Evolutionary conservation across 2,797 vertebrate species (phyloP).

Genomic region (Sebastes minor): DNA sequence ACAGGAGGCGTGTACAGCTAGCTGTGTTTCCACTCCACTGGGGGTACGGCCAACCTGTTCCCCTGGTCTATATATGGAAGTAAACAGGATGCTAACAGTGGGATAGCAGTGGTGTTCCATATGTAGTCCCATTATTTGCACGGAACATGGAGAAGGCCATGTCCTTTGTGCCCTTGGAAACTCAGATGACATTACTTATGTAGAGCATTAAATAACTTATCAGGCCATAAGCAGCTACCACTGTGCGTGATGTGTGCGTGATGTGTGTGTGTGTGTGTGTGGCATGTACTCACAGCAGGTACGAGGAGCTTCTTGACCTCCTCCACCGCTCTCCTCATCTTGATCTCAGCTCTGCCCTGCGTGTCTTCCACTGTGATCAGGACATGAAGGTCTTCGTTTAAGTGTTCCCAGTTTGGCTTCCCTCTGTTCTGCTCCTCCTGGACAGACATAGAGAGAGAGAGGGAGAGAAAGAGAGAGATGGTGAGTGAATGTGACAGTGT

Average conservation of each 20-base stretch:
- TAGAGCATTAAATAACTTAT: background rate
- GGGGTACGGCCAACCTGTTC: constrained; percentile 67
- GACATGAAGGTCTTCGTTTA: constrained; percentile 88
- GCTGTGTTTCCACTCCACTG: constrained; percentile 57
- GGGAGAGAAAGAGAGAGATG: constrained; percentile 27
- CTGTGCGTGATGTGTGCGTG: background rate
- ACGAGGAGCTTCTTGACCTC: constrained; percentile 89
- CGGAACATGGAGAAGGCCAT: background rate
- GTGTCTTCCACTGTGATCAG: constrained; percentile 88
- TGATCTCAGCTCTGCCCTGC: constrained; percentile 85
- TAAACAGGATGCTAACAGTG: constrained; percentile 70
- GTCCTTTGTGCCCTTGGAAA: background rate
- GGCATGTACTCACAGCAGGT: constrained; percentile 83
- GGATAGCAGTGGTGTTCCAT: constrained; percentile 49
- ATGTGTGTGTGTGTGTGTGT: background rate
- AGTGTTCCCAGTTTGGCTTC: constrained; percentile 89
- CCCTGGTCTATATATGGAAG: constrained; percentile 55
- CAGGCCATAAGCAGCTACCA: background rate
- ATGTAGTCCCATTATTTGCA: constrained; percentile 41
- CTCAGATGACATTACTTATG: background rate
- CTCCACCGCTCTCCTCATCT: constrained; percentile 87
- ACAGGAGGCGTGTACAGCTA: constrained; percentile 50
- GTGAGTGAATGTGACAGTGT: constrained; percentile 62
- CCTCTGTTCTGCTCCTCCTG: constrained; percentile 89
- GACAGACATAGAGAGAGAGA: constrained; percentile 12